phyloP scores from a whole-genome alignment of 2,113 vertebrate species.

The Eclectus roratus region DNA sequence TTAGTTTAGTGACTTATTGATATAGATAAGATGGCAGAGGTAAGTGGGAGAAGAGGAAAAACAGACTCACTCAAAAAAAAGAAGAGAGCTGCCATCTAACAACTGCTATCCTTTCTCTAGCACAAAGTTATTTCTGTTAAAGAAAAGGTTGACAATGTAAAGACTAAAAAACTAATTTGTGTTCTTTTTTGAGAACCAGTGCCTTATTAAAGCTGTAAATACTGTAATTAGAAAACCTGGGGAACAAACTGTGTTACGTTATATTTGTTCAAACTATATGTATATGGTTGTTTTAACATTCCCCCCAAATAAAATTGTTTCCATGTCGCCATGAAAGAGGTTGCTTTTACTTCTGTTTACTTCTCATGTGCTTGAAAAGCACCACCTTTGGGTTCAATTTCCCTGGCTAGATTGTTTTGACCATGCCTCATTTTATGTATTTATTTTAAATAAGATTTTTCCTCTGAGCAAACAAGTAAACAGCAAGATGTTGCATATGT shows the following conservation, averaged over 20 bases:
- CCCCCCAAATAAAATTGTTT: constrained; percentile 80
- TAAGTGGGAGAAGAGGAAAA: not conserved
- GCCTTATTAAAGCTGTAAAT: constrained; percentile 86
- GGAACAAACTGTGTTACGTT: constrained; percentile 66
- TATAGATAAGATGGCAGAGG: not conserved
- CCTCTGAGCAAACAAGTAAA: not conserved
- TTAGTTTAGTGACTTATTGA: not conserved
- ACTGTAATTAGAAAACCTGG: constrained; percentile 76
- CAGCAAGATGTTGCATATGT: not conserved
- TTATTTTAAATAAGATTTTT: not conserved
- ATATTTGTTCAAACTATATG: constrained; percentile 77
- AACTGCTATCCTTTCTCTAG: constrained; percentile 30
- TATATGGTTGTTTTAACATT: constrained; percentile 81
- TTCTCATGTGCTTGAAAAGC: not conserved
- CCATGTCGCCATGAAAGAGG: constrained; percentile 36
- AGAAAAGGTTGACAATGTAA: constrained; percentile 59
- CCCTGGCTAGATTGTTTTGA: not conserved
- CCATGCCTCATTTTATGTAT: not conserved
- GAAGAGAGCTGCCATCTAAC: not conserved
- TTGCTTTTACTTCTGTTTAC: not conserved
- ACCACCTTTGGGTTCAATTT: not conserved
- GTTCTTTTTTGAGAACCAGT: constrained; percentile 80
- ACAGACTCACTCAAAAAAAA: not conserved
- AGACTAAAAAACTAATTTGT: constrained; percentile 56
- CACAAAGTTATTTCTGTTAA: constrained; percentile 59